Evolutionary conservation across 2,113 vertebrate species (phyloP), one percentile per base, ranked within the genome.

Genomic region (Ceratotherium simum): DNA sequence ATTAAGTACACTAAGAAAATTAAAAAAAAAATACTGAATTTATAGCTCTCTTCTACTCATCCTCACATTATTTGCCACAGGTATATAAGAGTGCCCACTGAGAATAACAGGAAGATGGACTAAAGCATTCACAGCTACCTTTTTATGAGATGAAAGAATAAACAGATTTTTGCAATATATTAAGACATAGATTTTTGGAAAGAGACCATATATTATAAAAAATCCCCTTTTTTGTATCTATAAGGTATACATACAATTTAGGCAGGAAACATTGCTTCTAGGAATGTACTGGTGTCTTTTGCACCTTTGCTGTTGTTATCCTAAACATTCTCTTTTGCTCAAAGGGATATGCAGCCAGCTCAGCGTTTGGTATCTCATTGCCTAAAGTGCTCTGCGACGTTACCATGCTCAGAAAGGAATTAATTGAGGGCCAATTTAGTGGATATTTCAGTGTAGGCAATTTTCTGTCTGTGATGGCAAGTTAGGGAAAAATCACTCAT

Each of bases 391-490:
- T 97, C 39, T 95, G 69, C 0, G 4, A 93, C 25, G 54, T 82
- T 93, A 95, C 86, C 70, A 88, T 96, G 85, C 31, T 73, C 95
- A 96, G 86, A 96, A 97, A 95, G 62, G 58, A 78, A 73, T 93
- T 95, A 97, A 96, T 90, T 12, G 42, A 65, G n/a, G 39, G 20
- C 56, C 83, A 87, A 67, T 78, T 91, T 95, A 96, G 42, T 46
- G 86, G 84, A 88, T 93, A 83, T 88, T 91, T 93, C 76, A 95
- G 14, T 83, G 81, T 93, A 95, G 76, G 56, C 54, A 93, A 82
- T 95, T 93, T 96, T 95, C 62, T 93, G 31, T 91, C 62, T 88
- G 33, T 60, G 76, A 79, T 93, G 62, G 64, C 76, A 95, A 93
- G 90, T 95, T 93, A 83, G 46, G 79, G 90, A 82, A 91, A 97